Conservation (phyloP, 2,888 invertebrate genomes). For the Dioctria rufipes region DNA sequence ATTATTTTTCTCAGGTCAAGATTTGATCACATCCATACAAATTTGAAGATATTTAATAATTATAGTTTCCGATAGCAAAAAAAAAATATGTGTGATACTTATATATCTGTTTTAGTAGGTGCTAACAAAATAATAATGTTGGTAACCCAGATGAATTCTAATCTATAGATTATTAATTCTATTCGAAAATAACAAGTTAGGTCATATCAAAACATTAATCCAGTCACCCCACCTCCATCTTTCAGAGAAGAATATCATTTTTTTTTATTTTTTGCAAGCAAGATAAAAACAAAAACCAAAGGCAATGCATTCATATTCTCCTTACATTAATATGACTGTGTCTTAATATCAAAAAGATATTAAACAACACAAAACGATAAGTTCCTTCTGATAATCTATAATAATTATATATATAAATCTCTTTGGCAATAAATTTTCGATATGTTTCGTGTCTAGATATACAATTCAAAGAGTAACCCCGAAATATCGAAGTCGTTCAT, state of each 20-base stretch:
- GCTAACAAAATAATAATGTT: too few species aligned
- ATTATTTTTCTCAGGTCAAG: too few species aligned
- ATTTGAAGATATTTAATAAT: too few species aligned
- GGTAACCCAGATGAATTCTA: too few species aligned
- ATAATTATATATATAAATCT: constrained; percentile 51
- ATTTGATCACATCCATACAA: too few species aligned
- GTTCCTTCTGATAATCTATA: not conserved
- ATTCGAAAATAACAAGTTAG: not conserved
- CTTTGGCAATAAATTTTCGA: constrained; percentile 60
- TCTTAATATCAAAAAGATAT: constrained; percentile 52
- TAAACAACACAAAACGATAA: constrained; percentile 42
- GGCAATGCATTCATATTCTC: constrained; percentile 32
- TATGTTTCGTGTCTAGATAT: constrained; percentile 57
- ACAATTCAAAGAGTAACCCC: constrained; percentile 31
- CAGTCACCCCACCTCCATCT: not conserved
- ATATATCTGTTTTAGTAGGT: too few species aligned
- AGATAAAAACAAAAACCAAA: not conserved
- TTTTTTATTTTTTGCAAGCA: constrained; percentile 9
- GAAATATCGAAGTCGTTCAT: not conserved
- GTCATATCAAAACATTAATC: constrained; percentile 46
- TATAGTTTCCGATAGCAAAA: too few species aligned
- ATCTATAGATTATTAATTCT: too few species aligned
- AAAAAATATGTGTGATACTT: too few species aligned
- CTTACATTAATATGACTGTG: not conserved
- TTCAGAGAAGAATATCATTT: constrained; percentile 28